phyloP scores from a whole-genome alignment of 2,113 vertebrate genomes.

The Progne subis region DNA sequence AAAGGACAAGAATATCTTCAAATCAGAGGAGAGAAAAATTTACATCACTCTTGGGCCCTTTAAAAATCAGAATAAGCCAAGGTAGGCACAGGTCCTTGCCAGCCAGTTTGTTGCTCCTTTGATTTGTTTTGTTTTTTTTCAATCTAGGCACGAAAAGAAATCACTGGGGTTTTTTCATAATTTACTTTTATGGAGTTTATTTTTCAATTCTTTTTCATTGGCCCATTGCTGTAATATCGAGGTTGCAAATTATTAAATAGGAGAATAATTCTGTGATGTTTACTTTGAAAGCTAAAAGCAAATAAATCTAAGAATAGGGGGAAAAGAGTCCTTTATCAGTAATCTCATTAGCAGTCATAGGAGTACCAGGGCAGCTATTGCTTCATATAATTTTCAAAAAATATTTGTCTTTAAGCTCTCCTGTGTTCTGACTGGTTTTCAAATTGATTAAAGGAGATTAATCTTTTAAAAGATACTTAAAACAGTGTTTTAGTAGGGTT shows the following conservation, averaged over 20 bases:
- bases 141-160: not conserved
- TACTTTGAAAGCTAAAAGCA: not conserved
- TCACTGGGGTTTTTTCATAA: not conserved
- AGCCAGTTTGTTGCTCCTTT: not conserved
- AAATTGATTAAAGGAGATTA: not conserved
- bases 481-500: not conserved
- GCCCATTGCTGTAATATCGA: not conserved
- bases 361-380: not conserved
- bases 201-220: not conserved
- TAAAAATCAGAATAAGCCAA: not conserved
- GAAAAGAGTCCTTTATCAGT: not conserved
- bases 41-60: not conserved
- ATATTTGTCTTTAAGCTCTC: not conserved
- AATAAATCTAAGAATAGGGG: not conserved
- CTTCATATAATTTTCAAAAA: not conserved
- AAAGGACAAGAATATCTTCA: not conserved
- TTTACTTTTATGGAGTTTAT: not conserved
- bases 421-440: not conserved
- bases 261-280: not conserved
- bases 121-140: not conserved
- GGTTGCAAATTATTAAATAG: not conserved
- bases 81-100: not conserved
- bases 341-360: not conserved
- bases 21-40: not conserved
- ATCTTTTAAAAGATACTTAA: not conserved